phyloP scores from a whole-genome alignment of 2,113 vertebrate species.

The Hippocampus zosterae region DNA sequence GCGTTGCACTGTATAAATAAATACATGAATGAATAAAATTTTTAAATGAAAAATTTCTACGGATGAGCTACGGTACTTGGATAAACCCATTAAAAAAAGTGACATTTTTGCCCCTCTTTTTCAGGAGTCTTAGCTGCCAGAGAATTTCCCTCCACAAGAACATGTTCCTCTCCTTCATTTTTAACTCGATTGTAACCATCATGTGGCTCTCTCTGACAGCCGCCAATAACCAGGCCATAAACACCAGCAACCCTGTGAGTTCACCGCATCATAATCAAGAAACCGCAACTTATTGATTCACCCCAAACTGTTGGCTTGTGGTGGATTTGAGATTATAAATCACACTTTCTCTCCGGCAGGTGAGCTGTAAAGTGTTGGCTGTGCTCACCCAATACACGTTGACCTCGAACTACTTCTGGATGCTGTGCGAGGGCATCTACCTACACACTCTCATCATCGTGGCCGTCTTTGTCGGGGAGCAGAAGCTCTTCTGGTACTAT shows the following conservation, averaged over 20 bases:
- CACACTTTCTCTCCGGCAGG: conserved; percentile 41
- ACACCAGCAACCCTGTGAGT: conserved; percentile 63
- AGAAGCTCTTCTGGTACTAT: conserved; percentile 78
- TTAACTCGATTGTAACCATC: conserved; percentile 73
- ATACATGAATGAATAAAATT: no score
- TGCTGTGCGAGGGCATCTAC: conserved; percentile 80
- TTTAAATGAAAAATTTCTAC: not conserved
- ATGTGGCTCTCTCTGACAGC: conserved; percentile 56
- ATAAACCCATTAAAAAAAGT: not conserved
- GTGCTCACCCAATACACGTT: conserved; percentile 62
- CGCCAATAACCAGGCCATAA: conserved; percentile 32
- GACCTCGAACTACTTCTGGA: conserved; percentile 76
- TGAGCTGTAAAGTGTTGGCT: conserved; percentile 71
- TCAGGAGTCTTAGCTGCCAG: conserved; percentile 77
- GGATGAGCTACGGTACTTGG: not conserved
- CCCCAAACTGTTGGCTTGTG: not conserved
- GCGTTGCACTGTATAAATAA: no score
- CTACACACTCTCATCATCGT: conserved; percentile 80
- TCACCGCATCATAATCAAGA: not conserved
- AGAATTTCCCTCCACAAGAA: conserved; percentile 79
- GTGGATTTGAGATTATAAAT: not conserved
- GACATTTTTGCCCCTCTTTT: not conserved
- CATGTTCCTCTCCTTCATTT: conserved; percentile 76
- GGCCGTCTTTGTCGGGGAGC: conserved; percentile 76
- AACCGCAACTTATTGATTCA: no score